Evolutionary conservation across 2,888 invertebrate species (phyloP), one percentile per base, ranked within the genome.

Genomic region (Amphipyra berbera): DNA sequence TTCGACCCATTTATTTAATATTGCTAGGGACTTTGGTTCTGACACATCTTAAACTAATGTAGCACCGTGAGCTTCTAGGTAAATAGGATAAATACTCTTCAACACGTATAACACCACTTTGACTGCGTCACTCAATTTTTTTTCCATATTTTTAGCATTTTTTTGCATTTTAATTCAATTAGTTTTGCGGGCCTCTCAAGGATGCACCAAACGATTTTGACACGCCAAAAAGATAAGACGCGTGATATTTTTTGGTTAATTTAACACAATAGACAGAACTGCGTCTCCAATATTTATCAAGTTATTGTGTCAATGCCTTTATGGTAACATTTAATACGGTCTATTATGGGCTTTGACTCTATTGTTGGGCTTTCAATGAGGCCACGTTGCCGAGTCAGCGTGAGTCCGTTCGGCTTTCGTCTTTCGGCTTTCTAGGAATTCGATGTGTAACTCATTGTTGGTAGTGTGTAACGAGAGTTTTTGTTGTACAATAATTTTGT

Each of bases 271-370:
- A 78, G 74, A 42, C 50, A 63, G 52, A 68, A 68, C 76, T 64
- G 61, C 67, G 76, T 78, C 68, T 82, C 81, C 79, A 88, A 87
- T 90, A 90, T 91, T 91, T 90, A 91, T 90, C 89, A 88, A 87
- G 85, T 85, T 83, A 87, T 88, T 88, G 89, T 90, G 83, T 85
- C 84, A 84, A 79, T 83, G 82, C 81, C 83, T 88, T 87, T 80
- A 87, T 88, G 81, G 82, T 80, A 80, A 84, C 81, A 82, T 88
- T 86, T 90, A 90, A 91, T 89, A 87, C 87, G 87, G 83, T 87
- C 88, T 86, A 88, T 90, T 90, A 89, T 87, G 62, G 76, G 70
- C 81, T 86, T 90, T 90, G 86, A 87, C 48, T 62, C 79, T 69
- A 85, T 91, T 90, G 89, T 91, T 65, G 61, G 66, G 66, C 81